Evolutionary conservation across 2,888 invertebrate genomes (phyloP), one percentile per base, ranked within the genome.

Genomic region (Thalpophila matura): DNA sequence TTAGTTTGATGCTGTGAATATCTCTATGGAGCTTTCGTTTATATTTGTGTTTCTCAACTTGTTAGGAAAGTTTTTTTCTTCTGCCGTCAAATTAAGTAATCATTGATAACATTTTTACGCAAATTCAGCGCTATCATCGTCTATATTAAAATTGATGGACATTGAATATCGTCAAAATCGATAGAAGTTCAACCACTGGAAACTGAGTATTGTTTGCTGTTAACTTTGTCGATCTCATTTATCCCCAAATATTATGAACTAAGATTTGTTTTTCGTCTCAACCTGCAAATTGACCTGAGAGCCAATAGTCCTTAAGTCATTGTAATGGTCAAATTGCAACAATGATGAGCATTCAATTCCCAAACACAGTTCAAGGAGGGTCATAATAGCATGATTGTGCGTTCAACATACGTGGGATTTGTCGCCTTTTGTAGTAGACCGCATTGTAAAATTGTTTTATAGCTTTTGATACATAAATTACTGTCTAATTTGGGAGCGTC

Each of bases 391-490:
- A 70, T 78, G 80, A 85, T 83, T 81, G 79, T 61, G 59, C 70
- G 59, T 61, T 35, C 68, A 67, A 77, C 73, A 74, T 74, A 67
- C 75, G 77, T 80, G 71, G 64, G 76, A 77, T 56, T 57, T 54
- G 64, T 72, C 66, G 58, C 56, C 80, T 80, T 84, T 86, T 84
- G 79, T 84, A 78, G 74, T 69, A 64, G 53, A 82, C 87, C 86
- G 87, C 76, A 65, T 76, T 78, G 47, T 45, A 62, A 81, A 86
- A 82, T 86, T 86, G 84, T 83, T 82, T 84, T 78, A 66, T 76
- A 47, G 54, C 62, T 67, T 60, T 53, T 77, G 67, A 81, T 83
- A 74, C 57, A 72, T 77, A 80, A 85, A 86, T 86, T 84, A 81
- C 61, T 57, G 54, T 71, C 71, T 65, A 73, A 79, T 81, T 81